phyloP scores from a whole-genome alignment of 2,113 vertebrate genomes.

The Bambusicola thoracicus region DNA sequence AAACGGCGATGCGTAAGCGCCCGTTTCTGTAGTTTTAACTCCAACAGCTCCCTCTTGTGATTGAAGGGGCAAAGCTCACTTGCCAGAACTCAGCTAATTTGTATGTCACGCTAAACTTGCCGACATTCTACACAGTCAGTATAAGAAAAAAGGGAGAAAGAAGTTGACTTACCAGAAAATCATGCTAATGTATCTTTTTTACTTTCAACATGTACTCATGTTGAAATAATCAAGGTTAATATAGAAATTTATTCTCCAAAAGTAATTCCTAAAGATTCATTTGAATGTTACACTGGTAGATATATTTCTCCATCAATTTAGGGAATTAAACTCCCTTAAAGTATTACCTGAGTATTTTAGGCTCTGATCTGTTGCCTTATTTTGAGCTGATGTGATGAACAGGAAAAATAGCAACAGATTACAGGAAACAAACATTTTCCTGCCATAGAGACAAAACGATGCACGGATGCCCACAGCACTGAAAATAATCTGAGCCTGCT shows the following conservation, averaged over 20 bases:
- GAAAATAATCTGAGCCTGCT: background rate
- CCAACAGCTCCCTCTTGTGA: slow-evolving; percentile 83
- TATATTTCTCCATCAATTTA: background rate
- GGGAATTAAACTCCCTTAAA: background rate
- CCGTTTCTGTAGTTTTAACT: slow-evolving; percentile 54
- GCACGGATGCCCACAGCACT: background rate
- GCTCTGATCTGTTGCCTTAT: background rate
- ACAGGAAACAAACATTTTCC: background rate
- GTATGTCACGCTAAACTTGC: background rate
- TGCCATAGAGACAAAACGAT: background rate
- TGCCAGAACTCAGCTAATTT: background rate
- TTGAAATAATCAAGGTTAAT: background rate
- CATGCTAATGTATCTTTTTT: slow-evolving; percentile 5
- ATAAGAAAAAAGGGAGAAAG: background rate
- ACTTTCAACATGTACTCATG: background rate
- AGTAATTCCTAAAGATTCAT: slow-evolving; percentile 6
- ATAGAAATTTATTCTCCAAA: slow-evolving; percentile 9
- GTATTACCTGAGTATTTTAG: slow-evolving; percentile 27
- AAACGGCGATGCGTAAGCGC: background rate
- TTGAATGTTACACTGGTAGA: slow-evolving; percentile 23
- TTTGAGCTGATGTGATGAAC: background rate
- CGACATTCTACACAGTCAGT: background rate
- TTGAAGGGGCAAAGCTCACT: background rate
- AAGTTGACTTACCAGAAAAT: slow-evolving; percentile 13
- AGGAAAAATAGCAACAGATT: background rate